Evolutionary conservation across 2,888 invertebrate species (phyloP).

Genomic region (Sarcophaga caerulescens): DNA sequence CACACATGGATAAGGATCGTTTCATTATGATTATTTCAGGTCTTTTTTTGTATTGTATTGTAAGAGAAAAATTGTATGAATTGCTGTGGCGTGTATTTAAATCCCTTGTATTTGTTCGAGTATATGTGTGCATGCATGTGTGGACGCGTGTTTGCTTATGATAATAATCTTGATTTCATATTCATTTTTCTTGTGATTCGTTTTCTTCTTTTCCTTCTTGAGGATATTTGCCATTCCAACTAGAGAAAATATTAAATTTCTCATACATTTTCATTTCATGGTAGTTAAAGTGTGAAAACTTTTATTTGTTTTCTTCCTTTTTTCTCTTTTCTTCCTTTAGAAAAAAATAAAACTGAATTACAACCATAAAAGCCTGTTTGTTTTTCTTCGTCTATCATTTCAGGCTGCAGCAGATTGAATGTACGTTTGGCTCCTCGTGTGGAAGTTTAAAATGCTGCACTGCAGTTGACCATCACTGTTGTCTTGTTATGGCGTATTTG

Average conservation of each 20-base stretch:
- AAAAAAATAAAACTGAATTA: slow-evolving; percentile 2
- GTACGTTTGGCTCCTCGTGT: background rate
- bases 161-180: slow-evolving; percentile 38
- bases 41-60: background rate
- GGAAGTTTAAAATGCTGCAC: background rate
- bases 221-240: slow-evolving; percentile 38
- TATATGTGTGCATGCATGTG: slow-evolving; percentile 7
- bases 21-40: background rate
- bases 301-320: slow-evolving; percentile 9
- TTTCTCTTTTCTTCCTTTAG: slow-evolving; percentile 5
- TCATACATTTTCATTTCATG: slow-evolving; percentile 37
- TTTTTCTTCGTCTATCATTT: slow-evolving; percentile 15
- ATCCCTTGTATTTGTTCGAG: background rate
- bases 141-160: background rate
- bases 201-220: slow-evolving; percentile 2
- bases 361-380: slow-evolving; percentile 10
- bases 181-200: slow-evolving; percentile 40
- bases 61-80: background rate
- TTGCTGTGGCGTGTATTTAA: background rate
- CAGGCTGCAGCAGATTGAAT: background rate
- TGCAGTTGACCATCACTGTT: slow-evolving; percentile 21
- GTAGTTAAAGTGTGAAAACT: slow-evolving; percentile 55
- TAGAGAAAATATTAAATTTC: slow-evolving; percentile 10
- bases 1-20: background rate
- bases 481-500: slow-evolving; percentile 13